Conservation (phyloP, 2,113 vertebrate species). For the Hydrochoerus hydrochaeris region DNA sequence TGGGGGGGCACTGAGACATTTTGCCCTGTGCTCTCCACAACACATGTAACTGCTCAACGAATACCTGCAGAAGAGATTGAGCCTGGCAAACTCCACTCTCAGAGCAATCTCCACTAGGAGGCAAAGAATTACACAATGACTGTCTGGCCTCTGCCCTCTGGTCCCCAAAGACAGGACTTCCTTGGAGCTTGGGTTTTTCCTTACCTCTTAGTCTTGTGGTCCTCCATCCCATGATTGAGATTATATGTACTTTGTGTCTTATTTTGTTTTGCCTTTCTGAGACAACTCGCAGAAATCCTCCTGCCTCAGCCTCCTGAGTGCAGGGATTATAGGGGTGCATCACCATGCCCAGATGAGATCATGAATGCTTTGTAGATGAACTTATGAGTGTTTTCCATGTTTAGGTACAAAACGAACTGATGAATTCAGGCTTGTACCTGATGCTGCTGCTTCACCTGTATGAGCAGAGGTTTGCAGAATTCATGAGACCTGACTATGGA, state of each 20-base stretch:
- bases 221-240: background rate
- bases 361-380: background rate
- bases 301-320: background rate
- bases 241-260: background rate
- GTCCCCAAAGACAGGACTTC: background rate
- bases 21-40: background rate
- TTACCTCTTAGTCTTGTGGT: background rate
- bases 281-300: background rate
- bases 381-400: background rate
- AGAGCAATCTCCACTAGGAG: background rate
- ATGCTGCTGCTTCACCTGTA: conserved; percentile 78
- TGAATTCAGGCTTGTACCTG: conserved; percentile 72
- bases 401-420: conserved; percentile 68
- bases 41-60: background rate
- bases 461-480: conserved; percentile 76
- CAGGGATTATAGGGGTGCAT: background rate
- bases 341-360: background rate
- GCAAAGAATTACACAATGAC: background rate
- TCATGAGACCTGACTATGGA: conserved; percentile 61
- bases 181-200: background rate
- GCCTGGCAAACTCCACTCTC: background rate
- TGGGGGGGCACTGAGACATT: background rate
- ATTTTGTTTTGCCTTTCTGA: background rate
- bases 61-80: background rate
- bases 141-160: background rate